These are phyloP conservation scores for Xylocampa areola DNA, from an alignment of 2,888 invertebrate genomes.

Conservation along the genomic window DNA sequence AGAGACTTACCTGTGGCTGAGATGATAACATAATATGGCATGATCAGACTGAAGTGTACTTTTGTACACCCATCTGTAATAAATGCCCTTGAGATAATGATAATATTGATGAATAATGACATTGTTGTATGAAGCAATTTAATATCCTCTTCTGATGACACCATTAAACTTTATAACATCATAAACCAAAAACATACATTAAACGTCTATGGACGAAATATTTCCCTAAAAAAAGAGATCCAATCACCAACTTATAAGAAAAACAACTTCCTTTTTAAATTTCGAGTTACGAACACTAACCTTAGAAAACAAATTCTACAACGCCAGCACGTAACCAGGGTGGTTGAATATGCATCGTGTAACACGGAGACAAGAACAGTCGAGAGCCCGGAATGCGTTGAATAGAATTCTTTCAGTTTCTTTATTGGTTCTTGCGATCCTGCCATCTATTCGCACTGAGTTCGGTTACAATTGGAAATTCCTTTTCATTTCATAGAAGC, in stretches of 20 bases:
- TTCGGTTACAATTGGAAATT: constrained; percentile 61
- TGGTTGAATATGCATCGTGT: constrained; percentile 63
- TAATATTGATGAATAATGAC: too few relatives aligned
- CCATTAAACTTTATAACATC: too few relatives aligned
- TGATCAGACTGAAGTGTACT: too few relatives aligned
- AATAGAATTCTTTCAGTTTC: constrained; percentile 73
- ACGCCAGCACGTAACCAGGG: constrained; percentile 48
- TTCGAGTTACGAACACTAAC: constrained; percentile 30
- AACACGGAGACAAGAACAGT: constrained; percentile 62
- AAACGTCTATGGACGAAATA: not conserved
- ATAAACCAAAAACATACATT: too few relatives aligned
- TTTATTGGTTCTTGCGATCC: constrained; percentile 70
- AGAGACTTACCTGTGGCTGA: too few relatives aligned
- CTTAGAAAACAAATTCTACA: constrained; percentile 42
- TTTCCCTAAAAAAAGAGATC: not conserved
- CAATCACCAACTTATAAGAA: not conserved
- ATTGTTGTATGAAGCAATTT: too few relatives aligned
- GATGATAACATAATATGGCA: too few relatives aligned
- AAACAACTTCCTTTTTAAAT: constrained; percentile 13
- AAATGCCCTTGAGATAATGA: too few relatives aligned
- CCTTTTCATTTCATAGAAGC: constrained; percentile 48
- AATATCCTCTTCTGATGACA: too few relatives aligned
- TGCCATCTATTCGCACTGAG: constrained; percentile 38
- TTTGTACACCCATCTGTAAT: too few relatives aligned
- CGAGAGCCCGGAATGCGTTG: constrained; percentile 69